A percentile compares a stretch with the other conserved stretches of the same genome.
These are phyloP conservation scores for Chrysomela aeneicollis DNA, from an alignment of 2,888 invertebrate species.

Conservation along the genomic window DNA sequence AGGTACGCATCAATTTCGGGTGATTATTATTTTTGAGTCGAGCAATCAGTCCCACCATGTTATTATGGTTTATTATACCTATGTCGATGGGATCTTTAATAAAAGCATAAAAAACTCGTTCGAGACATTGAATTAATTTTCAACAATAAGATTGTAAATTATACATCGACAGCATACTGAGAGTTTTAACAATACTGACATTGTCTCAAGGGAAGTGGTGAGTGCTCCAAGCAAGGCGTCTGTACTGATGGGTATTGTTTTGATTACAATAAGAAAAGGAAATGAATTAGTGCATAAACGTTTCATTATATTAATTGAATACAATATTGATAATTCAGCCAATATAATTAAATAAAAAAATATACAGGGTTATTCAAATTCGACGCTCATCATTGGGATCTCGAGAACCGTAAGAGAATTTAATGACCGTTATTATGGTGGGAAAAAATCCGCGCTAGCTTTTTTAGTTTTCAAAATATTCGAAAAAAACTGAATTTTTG, in stretches of 20 bases:
- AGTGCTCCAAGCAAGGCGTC: background rate
- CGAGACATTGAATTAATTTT: constrained; percentile 52
- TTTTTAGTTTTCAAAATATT: too few species aligned
- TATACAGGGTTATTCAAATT: too few species aligned
- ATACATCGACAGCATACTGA: constrained; percentile 31
- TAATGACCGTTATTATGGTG: too few species aligned
- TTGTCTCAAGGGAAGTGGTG: constrained; percentile 25
- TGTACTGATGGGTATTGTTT: background rate
- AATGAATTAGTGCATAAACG: background rate
- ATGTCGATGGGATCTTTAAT: constrained; percentile 50
- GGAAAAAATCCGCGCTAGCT: too few species aligned
- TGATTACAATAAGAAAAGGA: constrained; percentile 3
- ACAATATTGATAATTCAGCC: too few species aligned
- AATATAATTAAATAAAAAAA: too few species aligned
- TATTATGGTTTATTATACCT: constrained; percentile 55
- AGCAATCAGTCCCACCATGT: constrained; percentile 55
- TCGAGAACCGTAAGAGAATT: too few species aligned
- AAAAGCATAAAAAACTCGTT: constrained; percentile 48
- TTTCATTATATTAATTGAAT: background rate
- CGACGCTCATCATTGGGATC: too few species aligned
- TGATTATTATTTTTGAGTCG: constrained; percentile 54
- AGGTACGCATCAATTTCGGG: constrained; percentile 49
- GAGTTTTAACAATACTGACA: constrained; percentile 32
- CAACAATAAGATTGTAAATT: constrained; percentile 50
- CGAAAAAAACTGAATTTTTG: too few species aligned